Evolutionary conservation across 2,888 invertebrate species (phyloP).

Genomic region (Dicranocentrus wangi): DNA sequence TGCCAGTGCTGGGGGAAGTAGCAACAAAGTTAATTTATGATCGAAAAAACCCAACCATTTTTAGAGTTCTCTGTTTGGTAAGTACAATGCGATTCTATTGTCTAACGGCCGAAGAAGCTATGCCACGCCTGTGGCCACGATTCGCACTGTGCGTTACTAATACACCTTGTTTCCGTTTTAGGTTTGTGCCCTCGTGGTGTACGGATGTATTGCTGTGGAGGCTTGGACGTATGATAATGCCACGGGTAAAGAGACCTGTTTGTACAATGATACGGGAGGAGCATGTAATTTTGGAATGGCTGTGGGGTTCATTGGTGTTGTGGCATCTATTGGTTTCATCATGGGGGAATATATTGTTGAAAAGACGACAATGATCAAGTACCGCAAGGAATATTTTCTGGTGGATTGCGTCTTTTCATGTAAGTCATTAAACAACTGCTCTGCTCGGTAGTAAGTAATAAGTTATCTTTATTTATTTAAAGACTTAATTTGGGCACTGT

Average conservation of each 20-base stretch:
- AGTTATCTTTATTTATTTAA: neutral
- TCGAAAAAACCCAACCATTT: conserved; percentile 58
- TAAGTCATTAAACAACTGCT: neutral
- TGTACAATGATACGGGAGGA: conserved; percentile 60
- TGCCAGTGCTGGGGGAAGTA: conserved; percentile 47
- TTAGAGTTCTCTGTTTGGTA: conserved; percentile 60
- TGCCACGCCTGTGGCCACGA: no score
- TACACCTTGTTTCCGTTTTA: neutral
- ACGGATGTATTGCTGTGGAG: conserved; percentile 64
- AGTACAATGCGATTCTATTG: conserved; percentile 9
- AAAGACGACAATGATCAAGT: conserved; percentile 46
- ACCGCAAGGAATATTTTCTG: conserved; percentile 59
- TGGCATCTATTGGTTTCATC: conserved; percentile 62
- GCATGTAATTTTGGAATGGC: conserved; percentile 63
- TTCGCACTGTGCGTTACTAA: neutral
- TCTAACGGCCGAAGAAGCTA: no score
- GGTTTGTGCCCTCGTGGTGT: conserved; percentile 61
- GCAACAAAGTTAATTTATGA: conserved; percentile 52
- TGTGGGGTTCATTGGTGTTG: conserved; percentile 64
- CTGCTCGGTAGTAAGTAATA: neutral
- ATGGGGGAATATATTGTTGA: conserved; percentile 65
- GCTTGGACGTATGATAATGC: conserved; percentile 55
- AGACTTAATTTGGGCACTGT: no score
- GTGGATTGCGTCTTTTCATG: conserved; percentile 61
- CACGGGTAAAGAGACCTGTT: conserved; percentile 48